A percentile compares a stretch with the other conserved stretches of the same genome.
Conservation (phyloP, 2,888 invertebrate species). For the Pyrgus malvae region DNA sequence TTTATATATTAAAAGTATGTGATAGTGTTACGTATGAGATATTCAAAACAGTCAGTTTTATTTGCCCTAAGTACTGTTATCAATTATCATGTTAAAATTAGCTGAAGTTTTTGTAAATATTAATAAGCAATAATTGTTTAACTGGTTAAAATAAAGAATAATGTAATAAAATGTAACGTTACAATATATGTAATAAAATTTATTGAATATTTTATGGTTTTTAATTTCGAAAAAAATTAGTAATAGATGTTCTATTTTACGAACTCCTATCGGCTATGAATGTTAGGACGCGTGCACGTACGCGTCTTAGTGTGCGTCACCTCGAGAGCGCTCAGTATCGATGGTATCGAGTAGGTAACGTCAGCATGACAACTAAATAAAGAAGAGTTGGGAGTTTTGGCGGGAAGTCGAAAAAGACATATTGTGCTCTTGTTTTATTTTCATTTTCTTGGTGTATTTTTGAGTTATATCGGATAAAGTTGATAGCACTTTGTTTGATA, state of each 20-base stretch:
- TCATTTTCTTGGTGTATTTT: too few relatives aligned
- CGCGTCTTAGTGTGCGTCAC: too few relatives aligned
- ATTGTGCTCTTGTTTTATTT: too few relatives aligned
- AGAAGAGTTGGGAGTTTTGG: too few relatives aligned
- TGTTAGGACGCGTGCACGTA: too few relatives aligned
- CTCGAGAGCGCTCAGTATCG: too few relatives aligned
- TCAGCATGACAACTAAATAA: too few relatives aligned
- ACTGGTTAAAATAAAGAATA: slow-evolving; percentile 37
- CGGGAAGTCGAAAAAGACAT: too few relatives aligned
- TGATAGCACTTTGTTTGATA: too few relatives aligned
- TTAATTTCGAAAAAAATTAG: background rate
- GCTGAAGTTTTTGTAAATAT: slow-evolving; percentile 60
- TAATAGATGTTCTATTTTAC: background rate
- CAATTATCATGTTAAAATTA: slow-evolving; percentile 39
- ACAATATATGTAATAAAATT: slow-evolving; percentile 35
- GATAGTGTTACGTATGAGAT: slow-evolving; percentile 29
- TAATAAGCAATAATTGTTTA: slow-evolving; percentile 42
- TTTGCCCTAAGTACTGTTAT: slow-evolving; percentile 41
- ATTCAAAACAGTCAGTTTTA: slow-evolving; percentile 61
- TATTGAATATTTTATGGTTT: background rate
- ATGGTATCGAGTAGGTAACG: too few relatives aligned
- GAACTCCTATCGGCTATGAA: too few relatives aligned
- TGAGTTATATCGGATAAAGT: too few relatives aligned
- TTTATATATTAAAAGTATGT: slow-evolving; percentile 9
- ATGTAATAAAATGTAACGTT: slow-evolving; percentile 34